A percentile compares a stretch with the other conserved stretches of the same genome.
Evolutionary conservation across 2,113 vertebrate genomes (phyloP).

Genomic region (Grammomys dolichurus): DNA sequence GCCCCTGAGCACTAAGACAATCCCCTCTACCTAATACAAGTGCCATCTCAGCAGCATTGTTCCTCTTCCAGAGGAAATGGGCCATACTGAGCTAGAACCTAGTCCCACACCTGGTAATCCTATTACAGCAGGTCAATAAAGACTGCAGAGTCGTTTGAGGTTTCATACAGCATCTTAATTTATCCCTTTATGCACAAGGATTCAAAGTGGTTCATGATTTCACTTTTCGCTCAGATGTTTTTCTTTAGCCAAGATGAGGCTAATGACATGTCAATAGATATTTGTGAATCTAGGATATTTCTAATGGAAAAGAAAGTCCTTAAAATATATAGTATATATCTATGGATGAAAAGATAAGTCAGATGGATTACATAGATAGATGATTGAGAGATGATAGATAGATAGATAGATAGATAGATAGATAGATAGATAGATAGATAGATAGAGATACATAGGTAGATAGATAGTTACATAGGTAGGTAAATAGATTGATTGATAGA

Average conservation of each 20-base stretch:
- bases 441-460: neutral
- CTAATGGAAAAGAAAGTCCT: neutral
- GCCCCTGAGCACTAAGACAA: neutral
- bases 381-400: neutral
- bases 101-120: neutral
- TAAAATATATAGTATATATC: neutral
- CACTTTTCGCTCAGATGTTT: neutral
- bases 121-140: neutral
- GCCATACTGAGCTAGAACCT: accelerated
- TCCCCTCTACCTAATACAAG: accelerated
- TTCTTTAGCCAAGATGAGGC: neutral
- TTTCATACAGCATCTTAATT: neutral
- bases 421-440: neutral
- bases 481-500: neutral
- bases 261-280: neutral
- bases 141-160: neutral
- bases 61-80: neutral
- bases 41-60: too few relatives aligned
- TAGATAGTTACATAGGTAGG: neutral
- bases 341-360: neutral
- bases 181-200: neutral
- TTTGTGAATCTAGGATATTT: neutral
- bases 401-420: neutral
- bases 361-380: neutral
- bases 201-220: neutral